phyloP scores from a whole-genome alignment of 2,888 invertebrate species.

The Unio pictorum region DNA sequence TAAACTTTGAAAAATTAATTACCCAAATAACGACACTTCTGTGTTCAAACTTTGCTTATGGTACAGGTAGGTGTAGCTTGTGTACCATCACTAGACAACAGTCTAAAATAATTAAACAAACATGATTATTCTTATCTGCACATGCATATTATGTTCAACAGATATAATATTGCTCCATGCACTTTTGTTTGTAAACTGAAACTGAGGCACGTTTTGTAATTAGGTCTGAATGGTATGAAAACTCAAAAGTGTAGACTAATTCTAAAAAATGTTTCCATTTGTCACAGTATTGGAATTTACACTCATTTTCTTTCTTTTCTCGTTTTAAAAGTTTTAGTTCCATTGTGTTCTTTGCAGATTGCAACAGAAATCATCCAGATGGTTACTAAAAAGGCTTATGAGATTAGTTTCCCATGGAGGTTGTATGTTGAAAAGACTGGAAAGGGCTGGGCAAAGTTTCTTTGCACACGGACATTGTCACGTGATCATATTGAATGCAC shows the following conservation, averaged over 20 bases:
- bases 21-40: no score
- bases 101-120: no score
- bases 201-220: no score
- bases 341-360: constrained; percentile 9
- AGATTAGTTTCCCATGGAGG: constrained; percentile 22
- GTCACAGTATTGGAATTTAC: not conserved
- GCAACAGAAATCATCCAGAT: constrained; percentile 17
- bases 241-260: not conserved
- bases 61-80: no score
- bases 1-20: no score
- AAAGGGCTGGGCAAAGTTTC: constrained; percentile 15
- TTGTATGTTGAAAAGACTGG: constrained; percentile 9
- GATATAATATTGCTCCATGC: no score
- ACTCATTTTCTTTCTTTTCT: not conserved
- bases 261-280: not conserved
- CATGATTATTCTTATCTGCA: no score
- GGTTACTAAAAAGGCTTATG: constrained; percentile 21
- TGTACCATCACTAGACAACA: no score
- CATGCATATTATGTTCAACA: no score
- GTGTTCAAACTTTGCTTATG: no score
- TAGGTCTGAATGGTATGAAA: no score
- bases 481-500: constrained; percentile 28
- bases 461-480: constrained; percentile 24
- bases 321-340: not conserved
- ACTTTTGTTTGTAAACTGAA: no score